Base-by-base conservation (phyloP, 2,888 invertebrate species). In the Alcis repandata region DNA sequence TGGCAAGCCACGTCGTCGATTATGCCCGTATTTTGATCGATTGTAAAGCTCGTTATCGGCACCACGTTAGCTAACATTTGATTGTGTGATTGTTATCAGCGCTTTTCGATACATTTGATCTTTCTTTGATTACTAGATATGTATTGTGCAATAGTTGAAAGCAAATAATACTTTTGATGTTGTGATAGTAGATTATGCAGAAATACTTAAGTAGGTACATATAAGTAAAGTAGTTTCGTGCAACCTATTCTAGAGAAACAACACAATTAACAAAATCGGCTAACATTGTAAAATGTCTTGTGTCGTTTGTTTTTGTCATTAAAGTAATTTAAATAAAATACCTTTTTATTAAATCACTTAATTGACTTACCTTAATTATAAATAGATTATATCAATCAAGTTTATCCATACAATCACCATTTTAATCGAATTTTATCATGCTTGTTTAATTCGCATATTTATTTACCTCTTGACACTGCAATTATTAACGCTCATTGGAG, bases 1-100 rank as follows among this genome's bases (percentile, higher is more conserved):
- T 72, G 68, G 71, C 70, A 64, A 58, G 59, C 61, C 56, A 71
- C 68, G 71, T 71, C 73, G 73, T 71, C 72, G 71, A 63, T 69
- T 69, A 10, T 27, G 15, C 15, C 9, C 32, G 15, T 49, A 49
- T 68, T 53, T 70, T 72, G 72, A 76, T 74, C 52, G 71, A 76
- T 73, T 67, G 72, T 72, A 70, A 74, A 68, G 70, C 53, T 46
- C 49, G 41, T 48, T 69, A 67, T 67, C 71, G 58, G 20, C 13
- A 13, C 63, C 22, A 46, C 43, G 41, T 56, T 51, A 40, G 46
- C 48, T 61, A 52, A 45, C 48, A 45, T 60, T 43, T 43, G 58
- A 53, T 61, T 61, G 32, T 61, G 51, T 40, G 66, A 58, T 61
- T 58, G 56, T 54, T 43, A 63, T 58, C 63, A 13, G 10, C 13